Evolutionary conservation across 2,888 invertebrate species (phyloP), one percentile per base, ranked within the genome.

Genomic region (Heliconius hortense): DNA sequence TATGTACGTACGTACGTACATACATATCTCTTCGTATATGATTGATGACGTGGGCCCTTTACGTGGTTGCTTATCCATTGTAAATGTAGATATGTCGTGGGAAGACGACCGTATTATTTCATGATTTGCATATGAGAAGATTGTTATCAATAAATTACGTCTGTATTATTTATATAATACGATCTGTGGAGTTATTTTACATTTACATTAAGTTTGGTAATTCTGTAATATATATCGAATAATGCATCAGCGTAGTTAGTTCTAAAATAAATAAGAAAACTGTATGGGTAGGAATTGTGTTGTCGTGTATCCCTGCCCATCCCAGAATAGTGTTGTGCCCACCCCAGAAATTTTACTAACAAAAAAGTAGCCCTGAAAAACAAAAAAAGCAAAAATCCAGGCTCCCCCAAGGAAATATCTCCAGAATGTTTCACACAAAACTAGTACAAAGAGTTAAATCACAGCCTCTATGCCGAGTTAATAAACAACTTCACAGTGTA

Each of bases 401-500:
- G 1, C 10, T 10, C 15, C 18, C 43, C 43, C 43, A 15, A 4
- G 1, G 0, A 15, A 18, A 15, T 43, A 43, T 43, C 15, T 43
- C 18, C 18, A 48, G 18, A 48, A 48, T 53, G 70, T 53, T 43
- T 60, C 60, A 10, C 11, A 48, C 60, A 63, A 69, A 74, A 66
- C 64, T 76, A 70, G 76, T 48, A 43, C 76, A 72, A 76, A 72
- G 74, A 59, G 76, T 68, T 77, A 79, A 79, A 79, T 79, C 77
- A 77, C 77, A 79, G 73, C 73, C 68, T 56, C 63, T 72, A 71
- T 67, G 72, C 69, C n/a, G 48, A 73, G 73, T 79, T 77, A 74
- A 79, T 79, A 79, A 79, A 79, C 77, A 77, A 77, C 79, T 69
- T 69, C 77, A 73, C 75, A 66, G 67, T 76, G 73, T 71, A 76